Percentiles rank a stretch among this genome's conserved stretches.
phyloP scores from a whole-genome alignment of 2,888 invertebrate genomes.

The Caenorhabditis drosophilae region DNA sequence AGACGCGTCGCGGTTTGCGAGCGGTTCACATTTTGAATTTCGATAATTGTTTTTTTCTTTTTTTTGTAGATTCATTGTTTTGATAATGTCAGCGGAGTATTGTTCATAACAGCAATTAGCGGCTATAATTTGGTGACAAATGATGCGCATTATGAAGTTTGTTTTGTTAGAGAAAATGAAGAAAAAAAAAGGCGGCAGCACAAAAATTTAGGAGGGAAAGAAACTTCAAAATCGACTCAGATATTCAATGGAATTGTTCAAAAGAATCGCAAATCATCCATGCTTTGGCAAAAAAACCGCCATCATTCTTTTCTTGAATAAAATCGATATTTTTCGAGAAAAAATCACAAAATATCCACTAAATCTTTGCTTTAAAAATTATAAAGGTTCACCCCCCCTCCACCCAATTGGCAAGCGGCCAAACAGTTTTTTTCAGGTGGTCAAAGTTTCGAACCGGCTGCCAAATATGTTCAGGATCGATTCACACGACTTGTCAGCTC shows the following conservation, averaged over 20 bases:
- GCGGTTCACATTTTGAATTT: no score
- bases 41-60: no score
- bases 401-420: no score
- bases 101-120: conserved; percentile 63
- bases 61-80: conserved; percentile 87
- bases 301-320: conserved; percentile 69
- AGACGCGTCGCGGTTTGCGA: no score
- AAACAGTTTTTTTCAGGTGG: conserved; percentile 60
- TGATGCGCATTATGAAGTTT: conserved; percentile 9
- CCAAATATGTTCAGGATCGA: conserved; percentile 69
- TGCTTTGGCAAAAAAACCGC: conserved; percentile 70
- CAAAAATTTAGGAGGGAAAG: no score
- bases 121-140: conserved; percentile 54
- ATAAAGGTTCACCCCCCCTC: conserved; percentile 67
- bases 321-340: conserved; percentile 69
- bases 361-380: conserved; percentile 69
- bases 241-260: conserved; percentile 65
- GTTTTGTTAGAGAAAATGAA: conserved; percentile 8
- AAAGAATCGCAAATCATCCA: conserved; percentile 69
- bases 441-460: conserved; percentile 63
- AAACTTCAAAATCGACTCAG: conserved; percentile 67
- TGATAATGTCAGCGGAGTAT: conserved; percentile 93
- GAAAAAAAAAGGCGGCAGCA: no score
- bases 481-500: conserved; percentile 67
- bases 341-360: conserved; percentile 54